Evolutionary conservation across 2,797 vertebrate species (phyloP), one percentile per base, ranked within the genome.

Genomic region (Chelon labrosus): DNA sequence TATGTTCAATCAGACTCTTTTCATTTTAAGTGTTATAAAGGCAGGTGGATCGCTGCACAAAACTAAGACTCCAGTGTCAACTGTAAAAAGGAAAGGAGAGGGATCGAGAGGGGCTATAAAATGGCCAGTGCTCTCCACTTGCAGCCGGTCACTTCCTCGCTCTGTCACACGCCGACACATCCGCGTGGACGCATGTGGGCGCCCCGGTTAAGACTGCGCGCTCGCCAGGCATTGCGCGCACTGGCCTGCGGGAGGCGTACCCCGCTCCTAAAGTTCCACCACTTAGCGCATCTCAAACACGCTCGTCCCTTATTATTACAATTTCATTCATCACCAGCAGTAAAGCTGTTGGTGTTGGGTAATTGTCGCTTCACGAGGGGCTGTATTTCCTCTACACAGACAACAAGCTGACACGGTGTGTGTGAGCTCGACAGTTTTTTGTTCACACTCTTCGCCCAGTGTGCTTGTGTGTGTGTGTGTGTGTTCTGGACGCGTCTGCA

Each of bases 191-290:
- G 69, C 19, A 52, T 37, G 46, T 20, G 51, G 42, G 20, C 55
- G 39, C n/a, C n/a, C 56, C 4, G 62, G 52, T 56, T 14, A 56
- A 37, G 68, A 22, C 76, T 14, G 78, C 55, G 66, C 80, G 64
- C 76, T 72, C 55, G 31, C 16, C 52, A 2, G 51, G 82, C 83
- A 88, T 83, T 90, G 91, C 88, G 63, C 85, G 38, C 56, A 80
- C 68, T 55, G 81, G 83, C 93, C 91, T 87, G 89, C 78, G 84
- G 90, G 93, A 80, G 92, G 91, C 89, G 93, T 88, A 78, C 70
- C 78, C 71, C 25, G 55, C 75, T 85, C 79, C 76, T 67, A 65
- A 20, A 74, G 77, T 78, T 66, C 62, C 49, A 53, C 76, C 74
- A 87, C 69, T 83, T 80, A 54, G 70, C 19, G 44, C 53, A 71